These are phyloP conservation scores for Nannoperca australis DNA, from an alignment of 2,797 vertebrate species.

Conservation along the genomic window DNA sequence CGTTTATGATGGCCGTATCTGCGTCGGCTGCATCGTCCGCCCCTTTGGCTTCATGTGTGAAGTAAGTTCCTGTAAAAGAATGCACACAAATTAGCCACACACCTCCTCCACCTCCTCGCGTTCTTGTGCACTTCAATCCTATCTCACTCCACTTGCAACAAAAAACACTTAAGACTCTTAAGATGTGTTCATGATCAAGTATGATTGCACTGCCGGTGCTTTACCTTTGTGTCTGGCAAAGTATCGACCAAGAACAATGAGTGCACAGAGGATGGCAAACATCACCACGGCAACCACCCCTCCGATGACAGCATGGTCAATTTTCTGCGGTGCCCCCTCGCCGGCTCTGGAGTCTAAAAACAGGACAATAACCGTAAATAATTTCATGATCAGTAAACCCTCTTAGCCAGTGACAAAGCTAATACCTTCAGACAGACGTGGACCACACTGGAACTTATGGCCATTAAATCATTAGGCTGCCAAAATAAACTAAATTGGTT, in stretches of 20 bases:
- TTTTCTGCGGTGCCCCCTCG: constrained; percentile 91
- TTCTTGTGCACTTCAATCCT: constrained; percentile 41
- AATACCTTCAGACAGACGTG: constrained; percentile 41
- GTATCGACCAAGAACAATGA: constrained; percentile 98
- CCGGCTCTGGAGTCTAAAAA: constrained; percentile 94
- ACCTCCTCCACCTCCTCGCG: constrained; percentile 13
- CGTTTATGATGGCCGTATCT: constrained; percentile 99
- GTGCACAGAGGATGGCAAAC: constrained; percentile 97
- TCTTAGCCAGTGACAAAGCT: constrained; percentile 37
- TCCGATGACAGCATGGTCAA: constrained; percentile 98
- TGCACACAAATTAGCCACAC: constrained; percentile 50
- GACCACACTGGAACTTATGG: constrained; percentile 22
- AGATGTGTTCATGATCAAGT: constrained; percentile 71
- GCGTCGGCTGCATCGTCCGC: constrained; percentile 98
- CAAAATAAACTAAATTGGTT: constrained; percentile 55
- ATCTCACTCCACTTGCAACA: constrained; percentile 30
- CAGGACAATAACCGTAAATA: constrained; percentile 68
- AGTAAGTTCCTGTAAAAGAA: constrained; percentile 93
- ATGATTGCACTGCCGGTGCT: constrained; percentile 45
- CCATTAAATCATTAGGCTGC: constrained; percentile 46
- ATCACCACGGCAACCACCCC: constrained; percentile 99
- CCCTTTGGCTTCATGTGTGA: constrained; percentile 99
- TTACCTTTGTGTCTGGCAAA: constrained; percentile 99
- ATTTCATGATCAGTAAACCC: constrained; percentile 60
- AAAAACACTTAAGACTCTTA: constrained; percentile 58